Base-by-base conservation (phyloP, 1,140 invertebrate genomes). In the Trissolcus basalis region DNA sequence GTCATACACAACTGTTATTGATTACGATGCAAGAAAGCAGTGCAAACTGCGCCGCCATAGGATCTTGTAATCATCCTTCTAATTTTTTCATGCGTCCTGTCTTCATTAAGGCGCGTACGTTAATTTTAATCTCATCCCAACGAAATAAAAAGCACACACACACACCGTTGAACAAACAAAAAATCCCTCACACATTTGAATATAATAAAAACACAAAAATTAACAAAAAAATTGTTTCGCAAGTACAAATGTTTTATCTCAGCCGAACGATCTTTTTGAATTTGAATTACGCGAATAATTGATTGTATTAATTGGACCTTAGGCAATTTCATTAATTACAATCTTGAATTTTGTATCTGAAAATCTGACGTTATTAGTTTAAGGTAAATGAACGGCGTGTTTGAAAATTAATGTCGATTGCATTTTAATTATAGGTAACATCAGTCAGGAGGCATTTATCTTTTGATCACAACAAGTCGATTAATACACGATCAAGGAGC, bases 1-100 rank as follows among this genome's bases (percentile, higher is more conserved):
- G 81, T 84, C 82, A 84, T 83, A 85, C 80, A 83, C 67, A 61
- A 69, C 63, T 63, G 80, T 84, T 85, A 85, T 85, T 82, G 83
- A 85, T 85, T 83, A 71, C 77, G 75, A 77, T 82, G 73, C 79
- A 75, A 81, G 81, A 83, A 82, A 83, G 68, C 81, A 63, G 67
- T 73, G 73, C 80, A 72, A 82, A 82, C 72, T 53, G 64, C 19
- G 19, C 73, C 45, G 59, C 54, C 61, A 59, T 77, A 69, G 50
- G 55, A 41, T 69, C 69, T 47, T 71, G 64, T 61, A 70, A 71
- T 51, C 70, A 59, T 73, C 64, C 58, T 63, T 56, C 41, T 60
- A 65, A 63, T 72, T 78, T 75, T 75, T 77, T 78, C 54, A 78
- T 61, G 79, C 63, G 67, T 78, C 6, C 6, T 27, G 6, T 27